Evolutionary conservation across 2,113 vertebrate species (phyloP), one percentile per base, ranked within the genome.

Genomic region (Petromus typicus): DNA sequence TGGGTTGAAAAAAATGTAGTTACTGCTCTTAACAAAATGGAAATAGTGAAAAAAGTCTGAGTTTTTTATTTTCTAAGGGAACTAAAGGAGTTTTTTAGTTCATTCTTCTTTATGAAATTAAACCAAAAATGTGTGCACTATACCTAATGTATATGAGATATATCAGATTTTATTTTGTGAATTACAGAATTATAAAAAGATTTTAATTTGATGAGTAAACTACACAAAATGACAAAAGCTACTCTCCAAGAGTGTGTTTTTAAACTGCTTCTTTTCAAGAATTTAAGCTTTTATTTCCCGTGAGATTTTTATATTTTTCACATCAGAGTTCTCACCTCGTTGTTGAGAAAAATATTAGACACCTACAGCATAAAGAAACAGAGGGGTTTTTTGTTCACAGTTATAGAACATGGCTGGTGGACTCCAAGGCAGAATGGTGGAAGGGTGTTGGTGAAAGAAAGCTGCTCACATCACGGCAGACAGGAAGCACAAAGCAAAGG

Each of bases 81-180:
- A 84, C 13, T 8, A 40, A 83, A 4, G 37, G 3, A 2, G 0
- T 30, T 69, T 90, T 96, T 83, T 43, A 84, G n/a, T 57, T 69
- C 56, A 30, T 54, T 82, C 32, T 95, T 92, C 32, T 54, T 92
- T 92, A 86, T 75, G 56, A 96, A 91, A 79, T 40, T 43, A n/a
- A 88, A 59, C 20, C 13, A n/a, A 48, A 78, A 54, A 34, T 34
- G 9, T 51, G 11, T 20, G 9, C 9, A 34, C 14, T 34, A 34
- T 20, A 78, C 34, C 34, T 78, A 54, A 78, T 22, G 17, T 22
- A 48, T 76, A 34, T 34, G 16, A 45, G 5, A 30, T n/a, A 2
- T 57, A 79, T 48, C 0, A 23, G 40, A 84, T 95, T 87, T 76
- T 14, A 87, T 88, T 92, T 75, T 75, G 10, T 85, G 76, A 90